A percentile compares a stretch with the other conserved stretches of the same genome.
phyloP scores from a whole-genome alignment of 37 sponge, comb jelly and placozoan genomes.

The Eunapius fragilis region DNA sequence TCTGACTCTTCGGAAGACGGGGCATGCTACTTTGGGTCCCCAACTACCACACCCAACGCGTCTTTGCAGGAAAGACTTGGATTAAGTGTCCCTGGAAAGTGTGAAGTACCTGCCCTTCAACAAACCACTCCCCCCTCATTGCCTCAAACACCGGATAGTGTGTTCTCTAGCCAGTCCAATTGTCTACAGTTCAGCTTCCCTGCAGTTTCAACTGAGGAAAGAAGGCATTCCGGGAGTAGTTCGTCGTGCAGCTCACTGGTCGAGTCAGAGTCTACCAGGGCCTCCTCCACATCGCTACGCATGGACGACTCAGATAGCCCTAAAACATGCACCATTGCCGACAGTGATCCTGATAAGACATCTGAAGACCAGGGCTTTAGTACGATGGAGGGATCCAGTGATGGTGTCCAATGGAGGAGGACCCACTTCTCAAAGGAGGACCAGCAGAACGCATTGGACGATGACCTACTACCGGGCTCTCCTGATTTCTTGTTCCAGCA shows the following conservation, averaged over 20 bases:
- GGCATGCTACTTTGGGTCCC: constrained; percentile 13
- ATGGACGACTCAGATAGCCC: background rate
- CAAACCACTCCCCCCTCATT: background rate
- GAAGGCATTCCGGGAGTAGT: constrained; percentile 31
- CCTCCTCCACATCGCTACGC: too few relatives aligned
- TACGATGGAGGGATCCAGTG: constrained; percentile 87
- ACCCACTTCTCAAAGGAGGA: constrained; percentile 46
- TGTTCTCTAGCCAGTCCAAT: constrained; percentile 22
- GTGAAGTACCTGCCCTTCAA: background rate
- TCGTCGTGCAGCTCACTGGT: constrained; percentile 49
- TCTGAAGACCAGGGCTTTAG: constrained; percentile 82
- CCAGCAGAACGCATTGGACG: constrained; percentile 54
- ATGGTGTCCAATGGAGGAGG: constrained; percentile 41
- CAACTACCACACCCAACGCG: background rate
- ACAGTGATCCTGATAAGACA: constrained; percentile 30
- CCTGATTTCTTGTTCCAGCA: constrained; percentile 85
- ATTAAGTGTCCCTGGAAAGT: background rate
- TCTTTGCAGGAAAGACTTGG: constrained; percentile 37
- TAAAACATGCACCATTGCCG: background rate
- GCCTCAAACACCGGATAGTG: constrained; percentile 47
- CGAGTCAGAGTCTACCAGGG: background rate
- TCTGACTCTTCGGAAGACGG: constrained; percentile 43
- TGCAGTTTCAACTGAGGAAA: background rate
- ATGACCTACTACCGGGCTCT: constrained; percentile 58
- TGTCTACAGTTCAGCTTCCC: background rate